Evolutionary conservation across 2,888 invertebrate genomes (phyloP).

Genomic region (Arctia plantaginis): DNA sequence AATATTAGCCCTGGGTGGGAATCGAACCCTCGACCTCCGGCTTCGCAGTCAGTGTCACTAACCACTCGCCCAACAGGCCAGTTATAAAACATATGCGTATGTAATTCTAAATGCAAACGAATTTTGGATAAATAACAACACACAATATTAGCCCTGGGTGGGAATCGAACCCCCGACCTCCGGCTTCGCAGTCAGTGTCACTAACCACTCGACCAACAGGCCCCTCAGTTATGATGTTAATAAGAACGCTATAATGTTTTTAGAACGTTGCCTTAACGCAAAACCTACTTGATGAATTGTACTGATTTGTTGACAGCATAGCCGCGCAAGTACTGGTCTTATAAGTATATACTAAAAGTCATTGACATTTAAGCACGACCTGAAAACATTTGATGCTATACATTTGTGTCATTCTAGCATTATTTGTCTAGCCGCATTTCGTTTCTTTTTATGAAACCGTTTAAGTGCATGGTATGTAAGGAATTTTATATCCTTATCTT

Average conservation of each 20-base stretch:
- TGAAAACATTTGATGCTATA: neutral
- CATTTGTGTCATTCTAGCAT: slow-evolving; percentile 2
- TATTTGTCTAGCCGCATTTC: slow-evolving; percentile 17
- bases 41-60: too few species aligned
- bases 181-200: too few species aligned
- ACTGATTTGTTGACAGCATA: neutral
- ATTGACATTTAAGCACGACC: neutral
- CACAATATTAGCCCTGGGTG: too few species aligned
- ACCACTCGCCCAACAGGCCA: too few species aligned
- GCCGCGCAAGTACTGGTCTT: neutral
- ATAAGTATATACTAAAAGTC: neutral
- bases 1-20: too few species aligned
- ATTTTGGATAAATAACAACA: too few species aligned
- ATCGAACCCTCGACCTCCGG: too few species aligned
- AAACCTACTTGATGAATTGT: neutral
- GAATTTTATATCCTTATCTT: slow-evolving; percentile 23
- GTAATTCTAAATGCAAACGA: too few species aligned
- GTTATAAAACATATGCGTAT: too few species aligned
- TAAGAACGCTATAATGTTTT: neutral
- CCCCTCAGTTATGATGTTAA: too few species aligned
- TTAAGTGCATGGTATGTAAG: neutral
- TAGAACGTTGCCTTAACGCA: neutral
- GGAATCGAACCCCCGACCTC: too few species aligned
- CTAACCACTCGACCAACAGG: too few species aligned
- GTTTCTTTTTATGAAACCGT: slow-evolving; percentile 25